These are phyloP conservation scores for Cochlearius cochlearius DNA, from an alignment of 2,113 vertebrate genomes.

Conservation along the genomic window DNA sequence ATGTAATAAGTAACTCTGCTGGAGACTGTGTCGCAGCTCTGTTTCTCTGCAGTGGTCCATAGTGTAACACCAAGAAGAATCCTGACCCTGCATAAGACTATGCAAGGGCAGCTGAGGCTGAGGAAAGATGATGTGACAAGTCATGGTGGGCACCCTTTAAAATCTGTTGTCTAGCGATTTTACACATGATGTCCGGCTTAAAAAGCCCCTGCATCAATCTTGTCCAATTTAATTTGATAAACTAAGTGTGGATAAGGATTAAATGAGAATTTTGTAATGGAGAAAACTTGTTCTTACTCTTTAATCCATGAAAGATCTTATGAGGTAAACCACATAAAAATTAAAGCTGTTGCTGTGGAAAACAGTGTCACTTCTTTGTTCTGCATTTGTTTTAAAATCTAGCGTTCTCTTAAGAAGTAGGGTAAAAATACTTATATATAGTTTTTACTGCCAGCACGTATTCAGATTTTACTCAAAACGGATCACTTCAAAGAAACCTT, in stretches of 20 bases:
- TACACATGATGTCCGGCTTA: slow-evolving; percentile 91
- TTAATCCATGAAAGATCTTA: slow-evolving; percentile 78
- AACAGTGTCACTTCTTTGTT: background rate
- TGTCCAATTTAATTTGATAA: slow-evolving; percentile 99
- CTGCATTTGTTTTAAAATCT: background rate
- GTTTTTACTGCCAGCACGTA: background rate
- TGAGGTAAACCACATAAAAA: slow-evolving; percentile 62
- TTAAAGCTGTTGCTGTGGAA: slow-evolving; percentile 32
- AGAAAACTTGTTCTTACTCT: slow-evolving; percentile 78
- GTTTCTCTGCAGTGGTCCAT: slow-evolving; percentile 93
- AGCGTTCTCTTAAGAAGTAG: background rate
- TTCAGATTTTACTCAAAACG: background rate
- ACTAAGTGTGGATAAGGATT: slow-evolving; percentile 97
- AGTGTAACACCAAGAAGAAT: slow-evolving; percentile 89
- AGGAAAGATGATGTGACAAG: slow-evolving; percentile 92
- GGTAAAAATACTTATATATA: background rate
- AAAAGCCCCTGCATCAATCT: slow-evolving; percentile 90
- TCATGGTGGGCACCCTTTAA: slow-evolving; percentile 88
- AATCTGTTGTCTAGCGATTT: slow-evolving; percentile 98
- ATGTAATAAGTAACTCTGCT: slow-evolving; percentile 97
- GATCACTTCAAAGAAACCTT: background rate
- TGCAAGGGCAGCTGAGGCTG: slow-evolving; percentile 80
- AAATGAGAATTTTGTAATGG: slow-evolving; percentile 94
- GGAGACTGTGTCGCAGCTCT: slow-evolving; percentile 94
- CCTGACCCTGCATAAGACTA: slow-evolving; percentile 87